Percentiles rank a stretch among this genome's conserved stretches.
These are phyloP conservation scores for Triops cancriformis DNA, from an alignment of 1,140 invertebrate species.

Conservation along the genomic window DNA sequence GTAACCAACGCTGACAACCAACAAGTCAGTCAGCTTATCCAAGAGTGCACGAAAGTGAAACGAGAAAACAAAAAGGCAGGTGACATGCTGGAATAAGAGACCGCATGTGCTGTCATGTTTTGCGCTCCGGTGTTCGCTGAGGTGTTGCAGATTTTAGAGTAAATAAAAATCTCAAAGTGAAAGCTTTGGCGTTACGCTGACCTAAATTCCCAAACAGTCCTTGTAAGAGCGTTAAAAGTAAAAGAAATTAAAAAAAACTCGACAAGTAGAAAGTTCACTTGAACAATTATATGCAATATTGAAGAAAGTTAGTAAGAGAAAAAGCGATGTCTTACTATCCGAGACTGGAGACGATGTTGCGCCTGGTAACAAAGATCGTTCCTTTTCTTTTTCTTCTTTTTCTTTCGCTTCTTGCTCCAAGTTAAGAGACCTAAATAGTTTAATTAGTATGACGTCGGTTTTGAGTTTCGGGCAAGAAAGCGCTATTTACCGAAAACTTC, in stretches of 20 bases:
- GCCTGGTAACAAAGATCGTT: conserved; percentile 44
- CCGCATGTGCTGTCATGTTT: background rate
- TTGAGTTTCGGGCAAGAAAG: background rate
- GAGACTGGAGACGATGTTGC: conserved; percentile 28
- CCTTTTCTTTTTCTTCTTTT: conserved; percentile 57
- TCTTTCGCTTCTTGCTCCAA: conserved; percentile 88
- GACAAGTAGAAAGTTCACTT: too few relatives aligned
- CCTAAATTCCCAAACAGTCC: background rate
- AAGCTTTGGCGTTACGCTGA: conserved; percentile 10
- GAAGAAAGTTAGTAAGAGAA: background rate
- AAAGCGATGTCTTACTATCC: conserved; percentile 16
- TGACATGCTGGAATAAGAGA: background rate
- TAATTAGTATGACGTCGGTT: background rate
- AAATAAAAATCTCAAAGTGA: conserved; percentile 20
- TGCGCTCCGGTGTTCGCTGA: background rate
- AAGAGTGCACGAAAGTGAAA: background rate
- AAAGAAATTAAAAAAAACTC: background rate
- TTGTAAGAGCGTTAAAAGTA: background rate
- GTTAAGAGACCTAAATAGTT: conserved; percentile 69
- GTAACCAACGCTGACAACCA: too few relatives aligned
- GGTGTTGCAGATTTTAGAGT: background rate
- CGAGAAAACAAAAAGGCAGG: background rate
- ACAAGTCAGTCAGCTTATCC: too few relatives aligned
- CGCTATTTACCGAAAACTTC: conserved; percentile 59
- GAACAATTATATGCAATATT: too few relatives aligned